Evolutionary conservation across 1,140 invertebrate species (phyloP), one percentile per base, ranked within the genome.

Genomic region (Probaryconus sp.): DNA sequence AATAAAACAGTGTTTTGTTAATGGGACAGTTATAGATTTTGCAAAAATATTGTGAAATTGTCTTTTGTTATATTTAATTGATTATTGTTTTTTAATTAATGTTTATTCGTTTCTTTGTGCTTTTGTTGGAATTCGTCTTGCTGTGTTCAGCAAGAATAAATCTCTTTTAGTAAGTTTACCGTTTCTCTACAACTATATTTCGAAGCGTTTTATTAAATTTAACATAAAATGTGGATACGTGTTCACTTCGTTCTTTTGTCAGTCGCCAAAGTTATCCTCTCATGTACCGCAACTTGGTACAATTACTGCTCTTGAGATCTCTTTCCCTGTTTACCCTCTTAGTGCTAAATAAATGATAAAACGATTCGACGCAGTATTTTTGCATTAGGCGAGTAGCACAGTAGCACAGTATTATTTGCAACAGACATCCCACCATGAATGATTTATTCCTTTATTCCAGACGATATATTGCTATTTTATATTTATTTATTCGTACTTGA

Each of bases 401-500:
- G 21, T 45, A 65, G 48, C 33, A 5, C 20, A 16, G 33, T 33
- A 67, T 60, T 76, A 56, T 63, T 65, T 42, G 64, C 51, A 18
- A 35, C 37, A 33, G 47, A 50, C 42, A 42, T 33, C 31, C n/a
- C 31, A 7, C 5, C 18, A 40, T 60, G 61, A 72, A 72, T 72
- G 68, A 77, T 77, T 77, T 77, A 77, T 72, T 69, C 50, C 31
- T 28, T 50, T 63, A 21, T 42, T 58, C 30, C 17, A 16, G 33
- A 61, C 58, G 47, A 76, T 55, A 45, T 63, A 72, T 64, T 43
- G 56, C 68, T 69, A 35, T 55, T 77, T 77, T 69, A 70, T 72
- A 77, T 72, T 77, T 77, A 77, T 77, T 72, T 77, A 77, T 77
- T 77, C 75, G 71, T 73, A 71, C 75, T 77, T 69, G 69, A 77